These are phyloP conservation scores for Thecophora atra DNA, from an alignment of 2,888 invertebrate genomes.

Conservation along the genomic window DNA sequence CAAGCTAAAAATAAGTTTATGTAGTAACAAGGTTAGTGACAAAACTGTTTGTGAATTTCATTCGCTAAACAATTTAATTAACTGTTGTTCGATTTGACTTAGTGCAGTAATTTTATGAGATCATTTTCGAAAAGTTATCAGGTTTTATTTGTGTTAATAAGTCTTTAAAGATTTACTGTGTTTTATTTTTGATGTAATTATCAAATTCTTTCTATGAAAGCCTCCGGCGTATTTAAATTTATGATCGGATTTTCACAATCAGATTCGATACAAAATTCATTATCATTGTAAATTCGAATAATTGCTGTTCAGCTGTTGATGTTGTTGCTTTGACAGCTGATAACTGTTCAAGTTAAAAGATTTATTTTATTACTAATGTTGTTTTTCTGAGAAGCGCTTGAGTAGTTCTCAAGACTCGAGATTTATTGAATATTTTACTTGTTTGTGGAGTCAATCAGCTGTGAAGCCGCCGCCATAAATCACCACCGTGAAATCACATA, in stretches of 20 bases:
- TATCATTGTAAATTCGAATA: not conserved
- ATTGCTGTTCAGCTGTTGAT: not conserved
- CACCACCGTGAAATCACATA: not conserved
- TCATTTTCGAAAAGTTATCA: conserved; percentile 54
- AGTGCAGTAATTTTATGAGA: conserved; percentile 45
- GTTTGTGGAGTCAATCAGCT: not conserved
- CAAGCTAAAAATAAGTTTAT: not conserved
- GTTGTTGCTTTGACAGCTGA: too few species aligned
- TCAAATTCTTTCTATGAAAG: too few species aligned
- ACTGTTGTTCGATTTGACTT: not conserved
- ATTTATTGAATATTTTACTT: not conserved
- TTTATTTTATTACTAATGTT: not conserved
- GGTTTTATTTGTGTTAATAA: not conserved
- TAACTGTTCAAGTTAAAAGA: too few species aligned
- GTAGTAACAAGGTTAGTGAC: too few species aligned
- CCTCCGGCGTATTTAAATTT: too few species aligned
- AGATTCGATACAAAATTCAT: too few species aligned
- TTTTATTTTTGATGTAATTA: not conserved
- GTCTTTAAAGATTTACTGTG: not conserved
- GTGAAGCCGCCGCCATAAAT: conserved; percentile 2
- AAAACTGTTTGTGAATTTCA: not conserved
- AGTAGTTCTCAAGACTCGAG: too few species aligned
- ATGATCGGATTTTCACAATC: too few species aligned
- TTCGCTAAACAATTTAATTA: not conserved
- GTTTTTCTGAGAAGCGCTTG: not conserved